phyloP scores from a whole-genome alignment of 2,888 invertebrate genomes.

The Drosophila pegasa region DNA sequence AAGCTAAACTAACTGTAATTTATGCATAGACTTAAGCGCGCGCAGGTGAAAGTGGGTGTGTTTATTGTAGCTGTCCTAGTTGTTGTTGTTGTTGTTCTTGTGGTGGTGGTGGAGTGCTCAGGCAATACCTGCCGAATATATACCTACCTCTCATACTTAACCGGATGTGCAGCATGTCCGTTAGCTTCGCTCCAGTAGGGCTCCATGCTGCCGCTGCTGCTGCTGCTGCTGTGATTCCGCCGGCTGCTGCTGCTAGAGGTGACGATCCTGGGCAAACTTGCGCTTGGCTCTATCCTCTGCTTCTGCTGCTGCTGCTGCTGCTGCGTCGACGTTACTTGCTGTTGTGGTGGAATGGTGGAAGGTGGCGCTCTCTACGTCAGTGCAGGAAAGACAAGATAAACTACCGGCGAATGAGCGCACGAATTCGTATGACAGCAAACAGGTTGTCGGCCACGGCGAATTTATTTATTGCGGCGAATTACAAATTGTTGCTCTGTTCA shows the following conservation, averaged over 20 bases:
- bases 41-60: slow-evolving; percentile 65
- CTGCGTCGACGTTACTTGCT: slow-evolving; percentile 68
- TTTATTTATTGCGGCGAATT: slow-evolving; percentile 56
- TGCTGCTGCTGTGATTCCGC: slow-evolving; percentile 42
- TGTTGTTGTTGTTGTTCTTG: slow-evolving; percentile 26
- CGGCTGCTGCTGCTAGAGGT: slow-evolving; percentile 37
- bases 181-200: slow-evolving; percentile 84
- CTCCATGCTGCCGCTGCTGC: slow-evolving; percentile 79
- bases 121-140: slow-evolving; percentile 32
- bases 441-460: slow-evolving; percentile 74
- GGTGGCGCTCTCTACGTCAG: slow-evolving; percentile 60
- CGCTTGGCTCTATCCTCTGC: slow-evolving; percentile 26
- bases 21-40: slow-evolving; percentile 51
- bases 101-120: slow-evolving; percentile 13
- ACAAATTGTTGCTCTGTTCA: slow-evolving; percentile 34
- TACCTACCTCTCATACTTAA: slow-evolving; percentile 85
- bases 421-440: slow-evolving; percentile 67
- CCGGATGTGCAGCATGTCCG: slow-evolving; percentile 85
- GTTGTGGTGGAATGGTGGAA: slow-evolving; percentile 82
- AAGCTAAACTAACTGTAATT: slow-evolving; percentile 49
- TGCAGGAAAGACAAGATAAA: slow-evolving; percentile 47
- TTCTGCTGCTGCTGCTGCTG: slow-evolving; percentile 55
- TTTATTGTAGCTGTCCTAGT: slow-evolving; percentile 31
- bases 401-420: slow-evolving; percentile 53
- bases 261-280: slow-evolving; percentile 40